phyloP scores from a whole-genome alignment of 2,797 vertebrate species.

The Eidolon dupreanum region DNA sequence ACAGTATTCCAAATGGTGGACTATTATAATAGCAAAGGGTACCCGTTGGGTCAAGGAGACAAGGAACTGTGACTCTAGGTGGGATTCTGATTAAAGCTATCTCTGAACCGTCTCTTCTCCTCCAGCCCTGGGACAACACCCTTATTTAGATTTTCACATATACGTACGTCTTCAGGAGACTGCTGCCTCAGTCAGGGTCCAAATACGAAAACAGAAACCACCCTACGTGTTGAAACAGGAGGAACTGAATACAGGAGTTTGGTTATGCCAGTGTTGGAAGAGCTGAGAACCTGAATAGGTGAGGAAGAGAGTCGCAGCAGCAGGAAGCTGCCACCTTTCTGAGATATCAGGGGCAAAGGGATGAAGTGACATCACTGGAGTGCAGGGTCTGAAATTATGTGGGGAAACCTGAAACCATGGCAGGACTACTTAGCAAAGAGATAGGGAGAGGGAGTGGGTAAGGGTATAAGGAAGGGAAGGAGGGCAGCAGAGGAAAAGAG shows the following conservation, averaged over 20 bases:
- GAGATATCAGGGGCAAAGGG: background rate
- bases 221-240: background rate
- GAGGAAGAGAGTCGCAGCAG: background rate
- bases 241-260: background rate
- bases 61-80: background rate
- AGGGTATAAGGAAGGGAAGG: too few species aligned
- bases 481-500: too few species aligned
- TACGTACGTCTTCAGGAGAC: background rate
- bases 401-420: background rate
- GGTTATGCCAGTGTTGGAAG: background rate
- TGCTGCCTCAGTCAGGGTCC: background rate
- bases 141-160: background rate
- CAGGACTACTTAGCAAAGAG: background rate
- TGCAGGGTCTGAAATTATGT: background rate
- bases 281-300: background rate
- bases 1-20: background rate
- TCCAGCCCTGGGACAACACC: background rate
- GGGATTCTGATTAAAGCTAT: background rate
- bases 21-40: background rate
- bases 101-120: background rate
- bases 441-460: too few species aligned
- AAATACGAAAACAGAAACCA: background rate
- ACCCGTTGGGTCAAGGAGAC: background rate
- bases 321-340: background rate
- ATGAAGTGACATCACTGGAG: background rate